phyloP scores from a whole-genome alignment of 2,888 invertebrate species.

The Timema podura region DNA sequence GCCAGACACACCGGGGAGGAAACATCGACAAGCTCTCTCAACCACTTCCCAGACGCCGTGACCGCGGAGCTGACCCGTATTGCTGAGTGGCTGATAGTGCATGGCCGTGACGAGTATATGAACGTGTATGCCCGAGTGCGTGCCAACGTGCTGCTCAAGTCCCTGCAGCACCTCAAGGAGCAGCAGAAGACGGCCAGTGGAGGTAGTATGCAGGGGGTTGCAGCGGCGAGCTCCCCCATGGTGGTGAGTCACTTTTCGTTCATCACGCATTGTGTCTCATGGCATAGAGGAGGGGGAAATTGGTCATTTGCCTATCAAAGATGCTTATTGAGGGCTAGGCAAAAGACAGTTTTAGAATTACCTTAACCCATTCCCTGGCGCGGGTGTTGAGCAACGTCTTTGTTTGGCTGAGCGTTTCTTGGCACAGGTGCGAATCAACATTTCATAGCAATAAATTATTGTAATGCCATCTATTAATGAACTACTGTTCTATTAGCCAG shows the following conservation, averaged over 20 bases:
- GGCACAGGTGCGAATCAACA: too few relatives aligned
- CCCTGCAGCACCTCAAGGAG: constrained; percentile 72
- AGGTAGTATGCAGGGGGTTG: constrained; percentile 60
- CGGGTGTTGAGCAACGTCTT: too few relatives aligned
- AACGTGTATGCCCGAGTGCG: constrained; percentile 71
- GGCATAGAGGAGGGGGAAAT: too few relatives aligned
- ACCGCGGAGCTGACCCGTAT: constrained; percentile 71
- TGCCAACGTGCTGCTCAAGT: constrained; percentile 69
- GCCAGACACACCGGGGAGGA: constrained; percentile 46
- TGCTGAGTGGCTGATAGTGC: constrained; percentile 79
- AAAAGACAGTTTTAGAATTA: too few relatives aligned
- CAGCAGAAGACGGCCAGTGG: constrained; percentile 75
- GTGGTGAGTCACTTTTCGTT: constrained; percentile 50
- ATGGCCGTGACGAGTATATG: constrained; percentile 67
- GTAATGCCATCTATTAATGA: too few relatives aligned
- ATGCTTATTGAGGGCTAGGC: too few relatives aligned
- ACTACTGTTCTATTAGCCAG: too few relatives aligned
- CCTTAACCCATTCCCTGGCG: too few relatives aligned
- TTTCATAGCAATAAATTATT: too few relatives aligned
- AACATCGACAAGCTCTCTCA: constrained; percentile 53
- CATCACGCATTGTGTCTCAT: too few relatives aligned
- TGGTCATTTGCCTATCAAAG: too few relatives aligned
- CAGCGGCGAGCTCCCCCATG: constrained; percentile 51
- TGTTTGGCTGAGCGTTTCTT: too few relatives aligned
- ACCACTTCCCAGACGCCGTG: constrained; percentile 65